Base-by-base conservation (phyloP, 2,888 invertebrate genomes). In the Allolobophora icterica region DNA sequence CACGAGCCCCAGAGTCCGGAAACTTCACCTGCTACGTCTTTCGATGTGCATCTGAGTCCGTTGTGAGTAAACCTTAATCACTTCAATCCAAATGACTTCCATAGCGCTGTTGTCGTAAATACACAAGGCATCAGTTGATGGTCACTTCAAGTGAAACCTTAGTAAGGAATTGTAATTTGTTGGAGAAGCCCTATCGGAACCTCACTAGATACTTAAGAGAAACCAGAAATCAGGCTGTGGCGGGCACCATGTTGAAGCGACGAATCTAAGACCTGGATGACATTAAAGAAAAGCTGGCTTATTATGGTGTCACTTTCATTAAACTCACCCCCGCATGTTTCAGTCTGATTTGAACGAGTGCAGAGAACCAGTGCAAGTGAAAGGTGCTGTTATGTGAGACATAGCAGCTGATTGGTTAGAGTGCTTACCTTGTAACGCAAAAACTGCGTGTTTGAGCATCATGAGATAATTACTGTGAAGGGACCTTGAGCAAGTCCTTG, bases 21-120 rank as follows among this genome's bases (percentile, higher is more conserved):
- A 96, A 96, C 89, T 98, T 97, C 94, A 97, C 98, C 30, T 98
- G 98, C 91, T 98, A 98, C 94, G 97, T 98, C 84, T 97, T 98
- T 95, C 97, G 97, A 94, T 98, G 98, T 94, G 98, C 98, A 95
- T 97, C 98, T 11, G 97, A 97, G 89, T 93, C 94, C 91, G 94
- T 95, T 93, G 95, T 95, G 93, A 94, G 95, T 94, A 91, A 21
- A 33, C 35, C 71, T 8, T 8, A 3, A 71, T 71, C 71, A 71
- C 24, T 52, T 1, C 71, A 71, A 8, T n/a, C n/a, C 71, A n/a
- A 17, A n/a, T n/a, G 71, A 71, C 71, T n/a, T 11, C 11, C n/a
- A 71, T n/a, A n/a, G n/a, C n/a, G n/a, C 71, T n/a, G 19, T 45
- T 45, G 19, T 45, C 45, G 1, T 4, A 17, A 45, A 17, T 13